phyloP scores from a whole-genome alignment of 2,888 invertebrate species.

The Junonia oenone region DNA sequence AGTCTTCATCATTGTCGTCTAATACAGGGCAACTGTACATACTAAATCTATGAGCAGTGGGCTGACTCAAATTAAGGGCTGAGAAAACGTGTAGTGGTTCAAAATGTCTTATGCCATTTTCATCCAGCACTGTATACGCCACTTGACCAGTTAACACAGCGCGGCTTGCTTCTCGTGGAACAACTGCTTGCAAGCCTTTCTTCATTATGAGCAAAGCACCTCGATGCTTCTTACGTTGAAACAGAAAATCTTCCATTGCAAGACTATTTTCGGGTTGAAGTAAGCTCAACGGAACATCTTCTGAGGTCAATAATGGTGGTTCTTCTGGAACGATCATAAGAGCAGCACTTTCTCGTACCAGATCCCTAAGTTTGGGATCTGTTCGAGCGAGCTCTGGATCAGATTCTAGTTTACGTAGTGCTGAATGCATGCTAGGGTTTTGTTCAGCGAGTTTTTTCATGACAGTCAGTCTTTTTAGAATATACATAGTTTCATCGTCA shows the following conservation, averaged over 20 bases:
- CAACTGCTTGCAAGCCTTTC: slow-evolving; percentile 85
- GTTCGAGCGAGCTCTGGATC: slow-evolving; percentile 84
- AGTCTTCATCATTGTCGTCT: slow-evolving; percentile 71
- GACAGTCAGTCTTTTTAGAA: slow-evolving; percentile 84
- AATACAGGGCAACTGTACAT: slow-evolving; percentile 83
- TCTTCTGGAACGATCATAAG: slow-evolving; percentile 84
- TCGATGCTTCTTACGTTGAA: slow-evolving; percentile 78
- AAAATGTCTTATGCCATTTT: slow-evolving; percentile 86
- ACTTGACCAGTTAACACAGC: slow-evolving; percentile 87
- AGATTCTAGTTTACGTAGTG: slow-evolving; percentile 81
- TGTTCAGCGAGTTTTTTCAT: slow-evolving; percentile 86
- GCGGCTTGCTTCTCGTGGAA: slow-evolving; percentile 86
- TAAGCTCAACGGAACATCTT: slow-evolving; percentile 84
- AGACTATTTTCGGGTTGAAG: slow-evolving; percentile 84
- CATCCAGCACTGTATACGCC: slow-evolving; percentile 87
- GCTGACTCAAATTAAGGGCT: slow-evolving; percentile 83
- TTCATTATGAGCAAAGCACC: slow-evolving; percentile 86
- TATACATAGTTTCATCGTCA: slow-evolving; percentile 81
- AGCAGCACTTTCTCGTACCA: slow-evolving; percentile 86
- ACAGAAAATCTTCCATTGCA: slow-evolving; percentile 87
- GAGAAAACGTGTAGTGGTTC: slow-evolving; percentile 87
- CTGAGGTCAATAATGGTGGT: slow-evolving; percentile 80
- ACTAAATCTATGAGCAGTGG: slow-evolving; percentile 82
- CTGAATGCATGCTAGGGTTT: slow-evolving; percentile 81
- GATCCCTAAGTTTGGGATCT: slow-evolving; percentile 84